phyloP scores from a whole-genome alignment of 2,888 invertebrate species.

The Lycophotia porphyrea region DNA sequence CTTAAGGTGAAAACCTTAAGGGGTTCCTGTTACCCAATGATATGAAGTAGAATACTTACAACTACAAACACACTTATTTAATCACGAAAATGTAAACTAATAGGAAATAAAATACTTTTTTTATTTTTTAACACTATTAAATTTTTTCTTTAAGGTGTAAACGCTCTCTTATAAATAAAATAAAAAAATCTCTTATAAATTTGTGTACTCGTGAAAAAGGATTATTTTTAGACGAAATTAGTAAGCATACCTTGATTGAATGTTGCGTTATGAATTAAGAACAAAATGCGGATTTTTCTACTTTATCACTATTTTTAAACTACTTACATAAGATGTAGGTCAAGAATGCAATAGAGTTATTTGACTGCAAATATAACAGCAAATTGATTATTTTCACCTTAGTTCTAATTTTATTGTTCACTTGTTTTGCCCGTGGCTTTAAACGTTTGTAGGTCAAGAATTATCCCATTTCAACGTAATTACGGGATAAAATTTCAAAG shows the following conservation, averaged over 20 bases:
- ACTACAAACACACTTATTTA: too few relatives aligned
- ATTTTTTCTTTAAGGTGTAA: slow-evolving; percentile 4
- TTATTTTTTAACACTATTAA: neutral
- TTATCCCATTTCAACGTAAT: too few relatives aligned
- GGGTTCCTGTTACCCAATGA: too few relatives aligned
- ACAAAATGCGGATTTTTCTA: neutral
- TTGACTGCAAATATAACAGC: neutral
- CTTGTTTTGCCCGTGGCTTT: too few relatives aligned
- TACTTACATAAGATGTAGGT: slow-evolving; percentile 1
- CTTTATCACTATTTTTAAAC: slow-evolving; percentile 11
- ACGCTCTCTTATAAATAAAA: slow-evolving; percentile 14
- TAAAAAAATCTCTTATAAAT: too few relatives aligned
- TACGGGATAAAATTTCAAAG: too few relatives aligned
- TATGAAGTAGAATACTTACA: too few relatives aligned
- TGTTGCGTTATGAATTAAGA: slow-evolving; percentile 2
- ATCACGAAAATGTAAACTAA: too few relatives aligned
- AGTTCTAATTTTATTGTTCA: too few relatives aligned
- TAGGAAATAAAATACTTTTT: too few relatives aligned
- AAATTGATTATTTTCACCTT: neutral
- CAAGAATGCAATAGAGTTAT: slow-evolving; percentile 6
- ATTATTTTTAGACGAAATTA: slow-evolving; percentile 38
- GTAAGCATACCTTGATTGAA: neutral
- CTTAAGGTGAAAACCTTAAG: too few relatives aligned
- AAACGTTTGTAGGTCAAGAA: too few relatives aligned
- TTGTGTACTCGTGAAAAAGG: neutral